Evolutionary conservation across 2,888 invertebrate species (phyloP), one percentile per base, ranked within the genome.

Genomic region (Didymodactylos carnosus): DNA sequence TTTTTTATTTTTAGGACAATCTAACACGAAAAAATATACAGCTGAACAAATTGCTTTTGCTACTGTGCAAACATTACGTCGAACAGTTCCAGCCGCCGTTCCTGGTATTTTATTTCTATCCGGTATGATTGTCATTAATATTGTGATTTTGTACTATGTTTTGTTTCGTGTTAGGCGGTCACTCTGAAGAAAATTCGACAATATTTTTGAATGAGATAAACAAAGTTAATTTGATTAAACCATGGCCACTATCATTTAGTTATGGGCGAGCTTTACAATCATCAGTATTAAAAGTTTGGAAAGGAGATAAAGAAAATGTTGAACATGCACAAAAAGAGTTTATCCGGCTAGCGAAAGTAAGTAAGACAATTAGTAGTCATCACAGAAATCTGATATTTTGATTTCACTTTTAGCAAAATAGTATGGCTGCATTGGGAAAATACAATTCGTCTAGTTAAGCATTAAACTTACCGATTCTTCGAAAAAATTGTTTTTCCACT

Each of bases 201-300:
- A 88, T 94, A 76, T 90, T 98, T 85, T 87, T 98, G 86, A 91
- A 94, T 84, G 94, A 94, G 79, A 97, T 98, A 86, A 98, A 98
- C 86, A 88, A 89, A 76, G 88, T 87, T 78, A 85, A 87, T 51
- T 81, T 80, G 77, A 19, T 43, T 19, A 89, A 90, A 86, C 97
- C 97, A 76, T 98, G 98, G 98, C 88, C 91, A 25, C 87, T 98
- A 72, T 93, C 94, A 79, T 98, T 98, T 90, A 93, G 92, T 81
- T 98, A 91, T 84, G 98, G 97, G 13, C 90, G 98, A 78, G 98
- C 98, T 75, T 88, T 98, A 76, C 86, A 97, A 86, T 95, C 97
- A 49, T 94, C 94, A 76, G 95, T 94, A 13, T 88, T 97, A 80
- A 88, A 90, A 75, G 93, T 94, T 41, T 98, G 97, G 97, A 88